Evolutionary conservation across 2,797 vertebrate genomes (phyloP).

Genomic region (Limnodromus scolopaceus): DNA sequence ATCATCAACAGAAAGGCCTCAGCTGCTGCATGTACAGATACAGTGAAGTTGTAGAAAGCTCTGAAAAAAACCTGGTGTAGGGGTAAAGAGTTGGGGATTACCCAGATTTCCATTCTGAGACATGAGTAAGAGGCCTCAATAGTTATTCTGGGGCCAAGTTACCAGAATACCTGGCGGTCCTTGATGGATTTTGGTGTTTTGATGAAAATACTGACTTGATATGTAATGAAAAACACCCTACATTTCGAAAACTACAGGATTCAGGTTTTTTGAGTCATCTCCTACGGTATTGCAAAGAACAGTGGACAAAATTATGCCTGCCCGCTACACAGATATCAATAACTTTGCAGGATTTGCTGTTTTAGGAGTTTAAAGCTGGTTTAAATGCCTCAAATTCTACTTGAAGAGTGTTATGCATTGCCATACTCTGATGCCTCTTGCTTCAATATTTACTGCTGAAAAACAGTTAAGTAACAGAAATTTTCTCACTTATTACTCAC

Average conservation of each 20-base stretch:
- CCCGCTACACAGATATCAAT: not conserved
- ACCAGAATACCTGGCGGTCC: not conserved
- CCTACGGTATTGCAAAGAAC: not conserved
- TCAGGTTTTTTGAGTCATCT: not conserved
- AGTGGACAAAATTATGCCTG: not conserved
- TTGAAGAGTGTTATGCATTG: not conserved
- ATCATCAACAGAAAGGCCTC: not conserved
- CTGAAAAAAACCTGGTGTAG: not conserved
- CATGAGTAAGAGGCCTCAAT: not conserved
- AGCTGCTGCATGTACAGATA: not conserved
- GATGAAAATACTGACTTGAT: not conserved
- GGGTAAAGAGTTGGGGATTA: not conserved
- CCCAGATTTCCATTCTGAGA: not conserved
- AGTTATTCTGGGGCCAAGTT: not conserved
- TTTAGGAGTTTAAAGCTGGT: not conserved
- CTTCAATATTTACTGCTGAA: not conserved
- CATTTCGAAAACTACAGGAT: not conserved
- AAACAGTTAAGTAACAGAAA: not conserved
- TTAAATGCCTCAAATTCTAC: not conserved
- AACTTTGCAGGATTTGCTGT: not conserved
- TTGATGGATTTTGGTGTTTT: not conserved
- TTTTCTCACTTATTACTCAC: not conserved
- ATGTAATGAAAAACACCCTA: not conserved
- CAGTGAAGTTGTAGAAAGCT: not conserved
- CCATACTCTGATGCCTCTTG: not conserved